phyloP scores from a whole-genome alignment of 1,140 invertebrate genomes.

The Drosophila subobscura region DNA sequence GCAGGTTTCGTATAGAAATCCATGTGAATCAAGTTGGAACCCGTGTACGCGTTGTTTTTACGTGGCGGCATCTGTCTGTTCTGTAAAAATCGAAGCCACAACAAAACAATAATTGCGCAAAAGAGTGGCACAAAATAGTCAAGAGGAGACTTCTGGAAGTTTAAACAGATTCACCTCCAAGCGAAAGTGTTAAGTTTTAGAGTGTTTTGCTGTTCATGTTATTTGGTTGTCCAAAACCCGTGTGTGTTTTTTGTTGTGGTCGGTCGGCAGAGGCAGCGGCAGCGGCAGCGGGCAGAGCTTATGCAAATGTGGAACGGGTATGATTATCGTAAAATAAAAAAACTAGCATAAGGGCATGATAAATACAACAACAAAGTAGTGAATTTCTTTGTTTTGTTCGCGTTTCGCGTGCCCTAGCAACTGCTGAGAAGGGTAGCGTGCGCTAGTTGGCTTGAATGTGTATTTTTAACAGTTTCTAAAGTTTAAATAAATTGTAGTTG shows the following conservation, averaged over 20 bases:
- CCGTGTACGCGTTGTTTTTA: slow-evolving; percentile 38
- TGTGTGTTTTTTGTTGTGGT: slow-evolving; percentile 56
- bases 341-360: slow-evolving; percentile 25
- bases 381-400: slow-evolving; percentile 30
- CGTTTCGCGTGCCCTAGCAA: slow-evolving; percentile 33
- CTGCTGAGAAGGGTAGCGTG: slow-evolving; percentile 12
- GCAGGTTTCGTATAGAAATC: too few species aligned
- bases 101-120: slow-evolving; percentile 52
- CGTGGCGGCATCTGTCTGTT: slow-evolving; percentile 42
- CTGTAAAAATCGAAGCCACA: slow-evolving; percentile 70
- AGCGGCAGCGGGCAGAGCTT: slow-evolving; percentile 54
- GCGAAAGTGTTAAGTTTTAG: slow-evolving; percentile 48
- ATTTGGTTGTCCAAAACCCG: slow-evolving; percentile 19
- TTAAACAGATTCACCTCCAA: slow-evolving; percentile 21
- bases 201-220: slow-evolving; percentile 27
- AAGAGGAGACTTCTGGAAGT: slow-evolving; percentile 28
- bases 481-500: slow-evolving; percentile 40
- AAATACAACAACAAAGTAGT: slow-evolving; percentile 34
- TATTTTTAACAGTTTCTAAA: slow-evolving; percentile 40
- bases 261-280: slow-evolving; percentile 32
- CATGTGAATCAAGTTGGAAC: too few species aligned
- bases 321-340: slow-evolving; percentile 25
- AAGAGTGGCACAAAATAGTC: slow-evolving; percentile 29
- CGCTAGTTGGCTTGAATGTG: slow-evolving; percentile 15
- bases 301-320: slow-evolving; percentile 71